A percentile compares a stretch with the other conserved stretches of the same genome.
Conservation (phyloP, 1,140 invertebrate genomes). For the Pinna nobilis region DNA sequence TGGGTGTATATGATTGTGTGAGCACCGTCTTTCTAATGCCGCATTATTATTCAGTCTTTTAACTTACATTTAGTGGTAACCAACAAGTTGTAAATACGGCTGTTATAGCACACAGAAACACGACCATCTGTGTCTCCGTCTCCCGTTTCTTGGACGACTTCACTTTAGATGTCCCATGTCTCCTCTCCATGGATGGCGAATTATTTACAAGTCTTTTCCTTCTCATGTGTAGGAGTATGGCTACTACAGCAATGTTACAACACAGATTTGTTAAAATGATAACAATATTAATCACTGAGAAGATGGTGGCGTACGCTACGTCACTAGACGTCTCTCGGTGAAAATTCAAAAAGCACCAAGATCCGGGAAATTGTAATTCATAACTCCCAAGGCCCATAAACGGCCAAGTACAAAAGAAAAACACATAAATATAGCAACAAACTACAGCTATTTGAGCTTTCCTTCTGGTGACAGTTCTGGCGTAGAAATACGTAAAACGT, state of each 20-base stretch:
- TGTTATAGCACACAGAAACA: slow-evolving; percentile 75
- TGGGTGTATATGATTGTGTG: too few species aligned
- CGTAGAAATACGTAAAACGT: slow-evolving; percentile 73
- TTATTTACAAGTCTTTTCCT: slow-evolving; percentile 46
- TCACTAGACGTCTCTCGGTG: slow-evolving; percentile 67
- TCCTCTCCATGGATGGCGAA: slow-evolving; percentile 51
- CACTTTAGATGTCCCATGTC: slow-evolving; percentile 36
- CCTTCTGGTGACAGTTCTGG: slow-evolving; percentile 59
- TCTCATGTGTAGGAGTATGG: slow-evolving; percentile 68
- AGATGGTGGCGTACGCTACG: slow-evolving; percentile 64
- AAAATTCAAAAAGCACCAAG: slow-evolving; percentile 76
- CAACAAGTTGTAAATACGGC: slow-evolving; percentile 73
- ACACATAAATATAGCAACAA: slow-evolving; percentile 65
- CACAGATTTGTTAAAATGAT: slow-evolving; percentile 66
- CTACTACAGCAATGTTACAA: slow-evolving; percentile 67
- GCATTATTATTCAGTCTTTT: too few species aligned
- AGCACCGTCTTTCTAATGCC: too few species aligned
- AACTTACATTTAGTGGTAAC: slow-evolving; percentile 74
- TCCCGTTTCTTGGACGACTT: slow-evolving; percentile 60
- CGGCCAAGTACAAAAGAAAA: slow-evolving; percentile 69
- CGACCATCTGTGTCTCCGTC: slow-evolving; percentile 74
- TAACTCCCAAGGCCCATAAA: slow-evolving; percentile 73
- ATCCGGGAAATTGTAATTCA: slow-evolving; percentile 72
- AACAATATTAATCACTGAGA: slow-evolving; percentile 66
- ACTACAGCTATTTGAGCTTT: slow-evolving; percentile 65